Evolutionary conservation across 2,888 invertebrate genomes (phyloP).

Genomic region (Nasonia oneida): DNA sequence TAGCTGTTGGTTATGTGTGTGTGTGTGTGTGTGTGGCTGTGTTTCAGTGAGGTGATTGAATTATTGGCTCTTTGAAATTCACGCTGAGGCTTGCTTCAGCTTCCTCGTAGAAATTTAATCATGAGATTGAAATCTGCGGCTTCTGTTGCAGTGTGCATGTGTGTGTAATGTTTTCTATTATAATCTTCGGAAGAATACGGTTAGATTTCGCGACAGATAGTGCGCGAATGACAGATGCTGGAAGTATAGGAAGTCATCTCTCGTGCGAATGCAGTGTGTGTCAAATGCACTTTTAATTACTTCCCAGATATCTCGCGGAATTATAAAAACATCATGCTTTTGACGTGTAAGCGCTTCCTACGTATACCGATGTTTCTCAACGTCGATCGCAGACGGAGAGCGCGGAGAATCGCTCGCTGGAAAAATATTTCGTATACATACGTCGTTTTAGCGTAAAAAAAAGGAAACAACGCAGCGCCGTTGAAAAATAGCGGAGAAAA

Average conservation of each 20-base stretch:
- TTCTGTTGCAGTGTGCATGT: background rate
- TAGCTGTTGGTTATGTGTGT: background rate
- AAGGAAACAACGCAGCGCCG: background rate
- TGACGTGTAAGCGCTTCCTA: background rate
- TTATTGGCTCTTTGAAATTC: conserved; percentile 28
- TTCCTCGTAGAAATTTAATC: background rate
- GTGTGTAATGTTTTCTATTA: background rate
- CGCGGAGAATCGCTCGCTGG: background rate
- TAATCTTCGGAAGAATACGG: background rate
- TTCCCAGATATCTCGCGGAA: background rate
- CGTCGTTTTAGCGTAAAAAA: background rate
- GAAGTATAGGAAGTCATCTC: background rate
- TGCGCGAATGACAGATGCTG: background rate
- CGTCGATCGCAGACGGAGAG: background rate
- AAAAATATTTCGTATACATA: background rate
- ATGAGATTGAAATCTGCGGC: background rate
- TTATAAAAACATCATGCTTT: background rate
- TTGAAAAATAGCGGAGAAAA: conserved; percentile 18
- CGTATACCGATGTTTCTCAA: background rate
- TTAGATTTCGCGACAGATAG: background rate
- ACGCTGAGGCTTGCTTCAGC: background rate
- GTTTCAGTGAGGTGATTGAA: conserved; percentile 7
- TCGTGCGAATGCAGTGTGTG: background rate
- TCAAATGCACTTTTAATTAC: conserved; percentile 10
- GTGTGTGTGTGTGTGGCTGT: background rate